Percentiles rank a stretch among this genome's conserved stretches.
Conservation (phyloP, 2,797 vertebrate genomes). For the Percopsis omiscomaycus region DNA sequence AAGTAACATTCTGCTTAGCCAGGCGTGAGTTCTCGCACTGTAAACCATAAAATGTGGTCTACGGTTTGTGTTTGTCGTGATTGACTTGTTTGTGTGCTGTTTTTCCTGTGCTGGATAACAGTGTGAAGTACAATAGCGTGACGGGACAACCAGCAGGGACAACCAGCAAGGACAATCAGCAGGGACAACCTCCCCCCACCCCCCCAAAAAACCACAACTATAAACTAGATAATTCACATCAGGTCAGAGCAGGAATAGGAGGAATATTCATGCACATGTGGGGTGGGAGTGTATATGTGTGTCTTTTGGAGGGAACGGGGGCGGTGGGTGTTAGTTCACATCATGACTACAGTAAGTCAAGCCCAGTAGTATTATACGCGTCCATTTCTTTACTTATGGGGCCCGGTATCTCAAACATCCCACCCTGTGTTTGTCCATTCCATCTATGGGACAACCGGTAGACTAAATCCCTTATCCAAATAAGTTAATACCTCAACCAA, state of each 20-base stretch:
- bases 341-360: constrained; percentile 29
- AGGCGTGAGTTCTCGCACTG: constrained; percentile 11
- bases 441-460: constrained; percentile 58
- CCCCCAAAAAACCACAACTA: constrained; percentile 1
- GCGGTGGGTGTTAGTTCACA: constrained; percentile 25
- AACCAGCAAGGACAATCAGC: background rate
- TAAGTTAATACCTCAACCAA: constrained; percentile 72
- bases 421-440: constrained; percentile 68
- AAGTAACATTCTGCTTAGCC: background rate
- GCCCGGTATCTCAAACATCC: constrained; percentile 61
- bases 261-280: constrained; percentile 7
- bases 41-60: constrained; percentile 11
- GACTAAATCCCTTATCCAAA: constrained; percentile 69
- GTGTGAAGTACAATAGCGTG: constrained; percentile 28
- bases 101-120: constrained; percentile 16
- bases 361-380: constrained; percentile 36
- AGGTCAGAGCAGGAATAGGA: constrained; percentile 6
- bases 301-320: constrained; percentile 1
- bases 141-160: background rate
- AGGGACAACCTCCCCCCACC: constrained; percentile 8
- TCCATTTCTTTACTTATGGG: constrained; percentile 53
- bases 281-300: constrained; percentile 24
- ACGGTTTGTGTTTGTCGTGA: constrained; percentile 26
- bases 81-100: constrained; percentile 7
- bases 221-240: background rate